These are phyloP conservation scores for Leptopilina syphax DNA, from an alignment of 2,888 invertebrate genomes.

Conservation along the genomic window DNA sequence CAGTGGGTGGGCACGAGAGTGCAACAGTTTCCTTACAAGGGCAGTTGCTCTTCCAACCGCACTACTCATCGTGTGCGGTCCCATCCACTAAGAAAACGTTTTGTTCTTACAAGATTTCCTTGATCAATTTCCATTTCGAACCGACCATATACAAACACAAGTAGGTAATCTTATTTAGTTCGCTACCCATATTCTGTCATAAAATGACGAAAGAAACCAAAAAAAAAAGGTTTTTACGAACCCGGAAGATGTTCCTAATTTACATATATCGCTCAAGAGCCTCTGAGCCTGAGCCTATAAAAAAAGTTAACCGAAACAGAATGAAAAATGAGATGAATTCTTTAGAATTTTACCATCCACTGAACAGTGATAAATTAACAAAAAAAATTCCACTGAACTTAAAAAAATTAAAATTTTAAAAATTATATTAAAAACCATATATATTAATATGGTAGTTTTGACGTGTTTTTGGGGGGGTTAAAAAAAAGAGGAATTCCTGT, in stretches of 20 bases:
- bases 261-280: slow-evolving; percentile 4
- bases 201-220: too few species aligned
- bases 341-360: slow-evolving; percentile 14
- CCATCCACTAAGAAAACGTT: background rate
- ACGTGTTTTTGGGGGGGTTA: too few species aligned
- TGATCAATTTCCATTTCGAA: background rate
- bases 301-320: background rate
- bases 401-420: too few species aligned
- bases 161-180: too few species aligned
- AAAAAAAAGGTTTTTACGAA: background rate
- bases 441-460: too few species aligned
- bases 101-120: slow-evolving; percentile 8
- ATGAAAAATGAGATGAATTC: background rate
- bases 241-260: slow-evolving; percentile 25
- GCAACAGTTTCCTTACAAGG: slow-evolving; percentile 52
- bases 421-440: too few species aligned
- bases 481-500: too few species aligned
- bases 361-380: slow-evolving; percentile 13
- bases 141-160: too few species aligned
- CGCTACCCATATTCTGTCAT: too few species aligned
- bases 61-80: slow-evolving; percentile 29
- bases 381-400: too few species aligned
- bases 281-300: too few species aligned
- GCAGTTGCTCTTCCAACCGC: slow-evolving; percentile 39
- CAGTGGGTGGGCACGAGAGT: slow-evolving; percentile 40